Base-by-base conservation (phyloP, 2,113 vertebrate genomes). In the Aspidoscelis tigris region DNA sequence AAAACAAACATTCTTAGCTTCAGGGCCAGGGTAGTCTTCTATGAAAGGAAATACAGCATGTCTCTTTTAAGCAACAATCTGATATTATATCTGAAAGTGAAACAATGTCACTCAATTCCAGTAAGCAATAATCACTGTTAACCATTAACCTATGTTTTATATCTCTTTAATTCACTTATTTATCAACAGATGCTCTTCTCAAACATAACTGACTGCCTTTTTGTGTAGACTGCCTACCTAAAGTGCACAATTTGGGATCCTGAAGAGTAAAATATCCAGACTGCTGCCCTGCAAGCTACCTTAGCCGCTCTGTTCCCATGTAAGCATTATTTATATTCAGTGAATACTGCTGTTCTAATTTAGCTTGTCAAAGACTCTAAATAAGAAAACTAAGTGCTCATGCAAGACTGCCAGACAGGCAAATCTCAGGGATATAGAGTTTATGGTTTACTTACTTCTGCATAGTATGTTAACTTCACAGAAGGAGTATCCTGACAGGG, bases 401-500 rank as follows among this genome's bases (percentile, higher is more conserved):
- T 18, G 58, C 58, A 81, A 33, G 2, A 7, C 44, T 76, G 53
- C 64, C 33, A 76, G 41, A 69, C 14, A 81, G 66, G 66, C 2
- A 1, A 6, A 33, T 47, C 78, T 82, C 72, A 85, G 24, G 74
- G 61, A 83, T 41, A 72, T 1, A 75, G 2, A 53, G 0, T 11
- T 5, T 18, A 78, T 61, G 22, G 9, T 69, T 84, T 79, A 86
- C 21, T 66, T 95, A 99, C 98, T 97, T 99, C 97, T n/a, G 98
- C 97, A 70, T 96, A 98, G 93, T 99, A 99, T 24, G 98, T 99
- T 92, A 98, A 93, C 85, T 99, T 99, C 93, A 99, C 95, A 47
- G 97, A 97, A 14, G 99, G 99, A 2, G 95, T 98, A 90, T 99
- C 99, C 94, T 99, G 99, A 87, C 98, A 98, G 10, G 99, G 98